Base-by-base conservation (phyloP, 2,113 vertebrate species). In the Siphamia tubifer region DNA sequence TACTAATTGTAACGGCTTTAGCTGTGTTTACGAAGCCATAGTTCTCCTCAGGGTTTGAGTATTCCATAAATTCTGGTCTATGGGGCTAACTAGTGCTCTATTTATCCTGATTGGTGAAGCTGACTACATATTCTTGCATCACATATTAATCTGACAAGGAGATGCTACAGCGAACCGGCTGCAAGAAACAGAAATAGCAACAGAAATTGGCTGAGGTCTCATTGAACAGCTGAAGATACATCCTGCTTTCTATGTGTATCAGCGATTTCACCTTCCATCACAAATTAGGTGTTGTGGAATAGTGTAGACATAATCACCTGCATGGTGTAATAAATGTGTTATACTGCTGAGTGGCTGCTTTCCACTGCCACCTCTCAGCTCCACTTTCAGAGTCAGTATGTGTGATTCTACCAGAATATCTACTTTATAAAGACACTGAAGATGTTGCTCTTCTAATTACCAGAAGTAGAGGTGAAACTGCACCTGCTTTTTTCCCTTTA, bases 401-500 rank as follows among this genome's bases (percentile, higher is more conserved):
- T 40, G 57, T 57, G 56, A 82, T 61, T 68, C 30, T 38, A 55
- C 54, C 43, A 52, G 40, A 34, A 69, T 51, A 49, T 57, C 44
- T 54, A 11, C 17, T 57, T 44, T 63, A 60, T 49, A 62, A 69
- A 79, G 27, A 54, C 42, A 17, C 34, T 28, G 55, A 30, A 74
- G 69, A 19, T 32, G 51, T 52, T 44, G 68, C 39, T 65, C 48
- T 60, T 63, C 60, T 78, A 83, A 86, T 78, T 71, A 81, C 73
- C 58, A 69, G 62, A 57, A 80, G 78, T 72, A 79, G 64, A 77
- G 67, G 36, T 3, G 71, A 48, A 53, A 55, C 43, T 34, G 2
- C 55, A 69, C 63, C 67, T 76, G 63, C 17, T 51, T 47, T 71
- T 25, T 43, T 57, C 67, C 15, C 27, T 24, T 39, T 27, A 20